Evolutionary conservation across 2,797 vertebrate genomes (phyloP).

Genomic region (Glossophaga mutica): DNA sequence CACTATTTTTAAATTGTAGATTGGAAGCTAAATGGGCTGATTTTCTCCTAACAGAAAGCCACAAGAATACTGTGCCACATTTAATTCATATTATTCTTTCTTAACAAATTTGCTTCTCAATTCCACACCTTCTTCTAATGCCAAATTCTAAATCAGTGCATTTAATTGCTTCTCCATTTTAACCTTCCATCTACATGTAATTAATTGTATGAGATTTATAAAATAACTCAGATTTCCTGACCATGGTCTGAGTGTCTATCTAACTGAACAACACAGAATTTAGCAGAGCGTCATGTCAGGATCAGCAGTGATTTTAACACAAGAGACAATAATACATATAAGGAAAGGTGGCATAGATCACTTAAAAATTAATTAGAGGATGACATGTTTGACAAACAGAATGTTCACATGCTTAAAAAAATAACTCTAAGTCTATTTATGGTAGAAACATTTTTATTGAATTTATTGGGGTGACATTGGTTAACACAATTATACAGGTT

Average conservation of each 20-base stretch:
- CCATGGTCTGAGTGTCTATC: background rate
- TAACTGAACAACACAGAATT: background rate
- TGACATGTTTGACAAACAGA: conserved; percentile 8
- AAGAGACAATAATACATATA: background rate
- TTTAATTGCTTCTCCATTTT: background rate
- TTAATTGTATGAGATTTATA: conserved; percentile 10
- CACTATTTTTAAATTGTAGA: background rate
- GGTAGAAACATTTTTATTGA: background rate
- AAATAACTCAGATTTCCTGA: background rate
- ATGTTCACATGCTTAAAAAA: background rate
- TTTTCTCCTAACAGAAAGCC: background rate
- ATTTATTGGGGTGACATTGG: background rate
- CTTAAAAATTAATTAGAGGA: background rate
- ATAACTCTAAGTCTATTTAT: background rate
- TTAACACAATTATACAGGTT: background rate
- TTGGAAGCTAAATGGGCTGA: background rate
- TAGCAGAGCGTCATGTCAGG: background rate
- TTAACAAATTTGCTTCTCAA: background rate
- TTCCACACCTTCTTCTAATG: background rate
- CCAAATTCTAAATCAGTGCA: background rate
- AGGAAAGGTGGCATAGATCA: background rate
- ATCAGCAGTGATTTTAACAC: background rate
- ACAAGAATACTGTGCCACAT: background rate
- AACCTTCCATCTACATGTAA: background rate
- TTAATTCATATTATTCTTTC: conserved; percentile 4